Evolutionary conservation across 2,797 vertebrate genomes (phyloP), one percentile per base, ranked within the genome.

Genomic region (Gallinago nigripennis): DNA sequence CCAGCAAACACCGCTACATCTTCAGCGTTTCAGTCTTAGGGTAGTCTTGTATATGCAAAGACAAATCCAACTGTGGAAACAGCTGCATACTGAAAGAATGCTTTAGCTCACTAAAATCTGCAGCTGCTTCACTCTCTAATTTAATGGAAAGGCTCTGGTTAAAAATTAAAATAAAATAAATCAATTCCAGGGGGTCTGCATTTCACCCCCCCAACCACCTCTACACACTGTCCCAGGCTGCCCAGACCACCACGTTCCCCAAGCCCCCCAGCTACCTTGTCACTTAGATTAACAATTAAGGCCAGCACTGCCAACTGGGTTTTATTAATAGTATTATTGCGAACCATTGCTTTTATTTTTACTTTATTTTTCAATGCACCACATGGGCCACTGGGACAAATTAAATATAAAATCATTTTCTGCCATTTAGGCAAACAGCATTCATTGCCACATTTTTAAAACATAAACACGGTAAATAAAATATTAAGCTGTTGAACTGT

Each of bases 391-490:
- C 63, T 71, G 69, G 79, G 86, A 93, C 48, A 95, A 96, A 96
- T 94, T 82, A 96, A 96, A 95, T 72, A 82, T 24, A 91, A 97
- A 92, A 97, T 72, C 0, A 6, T 95, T 96, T 97, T 96, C 95
- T 93, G 80, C 82, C 82, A 77, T 82, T 97, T 89, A 96, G 71
- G 88, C 88, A 96, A 97, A 94, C n/a, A 30, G 56, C 66, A 96
- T 86, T 85, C 68, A 78, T 94, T 95, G 78, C 72, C 80, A 57
- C 57, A 48, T 85, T 91, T 96, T 69, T 18, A 68, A 96, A 97
- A 96, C 57, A 66, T 56, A 95, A 90, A 96, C 64, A 90, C 69
- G 16, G 79, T 97, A 95, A 97, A 97, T 97, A 97, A 96, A 97
- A 96, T 79, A 97, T 90, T 92, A 97, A 91, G 87, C 69, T 43